Evolutionary conservation across 2,888 invertebrate species (phyloP), one percentile per base, ranked within the genome.

Genomic region (Limnephilus auricula): DNA sequence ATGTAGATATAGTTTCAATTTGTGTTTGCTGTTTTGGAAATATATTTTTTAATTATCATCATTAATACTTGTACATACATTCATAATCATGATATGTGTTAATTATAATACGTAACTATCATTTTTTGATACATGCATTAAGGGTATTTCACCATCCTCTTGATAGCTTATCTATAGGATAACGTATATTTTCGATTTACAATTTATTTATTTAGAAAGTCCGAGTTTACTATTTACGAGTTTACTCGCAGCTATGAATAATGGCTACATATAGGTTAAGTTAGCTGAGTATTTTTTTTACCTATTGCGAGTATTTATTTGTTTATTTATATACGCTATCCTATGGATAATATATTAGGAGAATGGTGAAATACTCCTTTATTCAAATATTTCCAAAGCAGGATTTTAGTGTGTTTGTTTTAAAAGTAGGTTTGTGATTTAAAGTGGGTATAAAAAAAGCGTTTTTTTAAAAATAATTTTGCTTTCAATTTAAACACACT

Each of bases 1-100:
- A 78, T 90, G 92, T 92, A 90, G 92, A 83, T 92, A 87, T 89
- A 40, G 40, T 89, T 89, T 89, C 25, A 31, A 31, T 40, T 84
- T 37, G 85, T 87, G 87, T 65, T 31, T 65, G 15, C 31, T 50
- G 65, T 15, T 87, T 87, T 87, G 87, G 50, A 50, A 50, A 31
- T 32, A 34, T 87, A 65, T 31, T 30, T 40, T 85, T 15, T 65
- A 9, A 65, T n/a, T 25, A n/a, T 65, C 65, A 65, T n/a, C 2
- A 9, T 25, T 6, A 65, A 25, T n/a, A 65, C 25, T 65, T 65
- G 25, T 65, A 65, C 25, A 65, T 65, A 65, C 18, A 65, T 65
- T 25, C 25, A n/a, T 65, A 65, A 65, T 65, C 65, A 9, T n/a
- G n/a, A n/a, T 2, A 65, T 1, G 2, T n/a, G 5, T 25, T 65